Evolutionary conservation across 23 tunicate species (phyloP).

Genomic region (Styela clava): DNA sequence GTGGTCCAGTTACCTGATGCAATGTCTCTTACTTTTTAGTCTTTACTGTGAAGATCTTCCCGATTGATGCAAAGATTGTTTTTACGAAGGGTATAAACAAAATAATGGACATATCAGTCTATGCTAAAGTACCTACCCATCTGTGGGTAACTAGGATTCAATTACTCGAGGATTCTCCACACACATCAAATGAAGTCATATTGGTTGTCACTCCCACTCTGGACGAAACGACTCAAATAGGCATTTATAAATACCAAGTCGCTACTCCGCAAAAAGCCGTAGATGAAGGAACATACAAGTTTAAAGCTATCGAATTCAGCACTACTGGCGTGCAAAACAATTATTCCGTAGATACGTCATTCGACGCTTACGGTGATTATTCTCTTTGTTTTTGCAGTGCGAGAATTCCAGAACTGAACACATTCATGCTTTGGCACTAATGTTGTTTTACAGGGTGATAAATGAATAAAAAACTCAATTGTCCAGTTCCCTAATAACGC

Average conservation of each 20-base stretch:
- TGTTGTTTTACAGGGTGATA: neutral
- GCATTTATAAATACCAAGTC: neutral
- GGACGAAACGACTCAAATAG: neutral
- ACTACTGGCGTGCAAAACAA: neutral
- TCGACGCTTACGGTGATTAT: neutral
- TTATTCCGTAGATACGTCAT: neutral
- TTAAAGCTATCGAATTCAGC: neutral
- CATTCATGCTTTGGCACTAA: neutral
- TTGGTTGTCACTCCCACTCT: neutral
- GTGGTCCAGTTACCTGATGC: neutral
- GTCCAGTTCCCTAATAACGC: too few species aligned
- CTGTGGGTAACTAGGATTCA: neutral
- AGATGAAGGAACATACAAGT: neutral
- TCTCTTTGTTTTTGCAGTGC: neutral
- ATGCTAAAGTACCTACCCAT: neutral
- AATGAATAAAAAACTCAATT: too few species aligned
- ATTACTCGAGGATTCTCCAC: neutral
- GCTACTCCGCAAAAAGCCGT: neutral
- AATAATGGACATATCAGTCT: neutral
- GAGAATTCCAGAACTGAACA: too few species aligned
- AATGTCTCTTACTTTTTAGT: neutral
- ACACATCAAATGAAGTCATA: neutral
- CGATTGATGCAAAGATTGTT: neutral
- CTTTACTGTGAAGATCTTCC: neutral
- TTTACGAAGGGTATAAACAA: neutral